phyloP scores from a whole-genome alignment of 2,888 invertebrate genomes.

The Cheilosia scutellata region DNA sequence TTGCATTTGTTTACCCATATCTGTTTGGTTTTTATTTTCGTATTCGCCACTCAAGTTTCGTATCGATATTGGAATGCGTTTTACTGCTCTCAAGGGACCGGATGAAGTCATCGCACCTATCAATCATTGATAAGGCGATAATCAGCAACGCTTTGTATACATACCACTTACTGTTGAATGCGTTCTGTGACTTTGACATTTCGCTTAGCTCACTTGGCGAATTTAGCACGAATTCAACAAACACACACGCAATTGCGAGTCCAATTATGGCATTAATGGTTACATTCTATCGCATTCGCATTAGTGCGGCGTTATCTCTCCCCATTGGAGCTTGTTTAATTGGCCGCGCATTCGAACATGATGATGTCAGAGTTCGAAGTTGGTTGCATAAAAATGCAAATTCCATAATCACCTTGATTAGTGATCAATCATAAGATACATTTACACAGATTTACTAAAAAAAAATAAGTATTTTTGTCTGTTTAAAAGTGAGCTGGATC shows the following conservation, averaged over 20 bases:
- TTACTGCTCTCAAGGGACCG: constrained; percentile 39
- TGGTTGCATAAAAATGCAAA: constrained; percentile 60
- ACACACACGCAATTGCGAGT: not conserved
- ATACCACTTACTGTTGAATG: constrained; percentile 15
- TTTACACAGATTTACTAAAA: constrained; percentile 7
- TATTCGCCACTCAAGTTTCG: constrained; percentile 24
- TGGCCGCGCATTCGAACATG: constrained; percentile 21
- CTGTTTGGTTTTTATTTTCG: constrained; percentile 11
- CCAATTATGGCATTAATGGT: constrained; percentile 1
- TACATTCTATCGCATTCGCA: not conserved
- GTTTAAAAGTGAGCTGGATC: constrained; percentile 15
- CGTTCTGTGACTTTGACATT: constrained; percentile 49
- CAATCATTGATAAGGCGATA: constrained; percentile 70
- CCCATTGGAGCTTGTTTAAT: constrained; percentile 13
- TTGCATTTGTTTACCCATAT: constrained; percentile 31
- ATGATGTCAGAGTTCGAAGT: constrained; percentile 46
- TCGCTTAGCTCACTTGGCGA: constrained; percentile 31
- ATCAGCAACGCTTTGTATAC: constrained; percentile 17
- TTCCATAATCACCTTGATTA: constrained; percentile 22
- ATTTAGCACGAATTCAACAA: constrained; percentile 34
- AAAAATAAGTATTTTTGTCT: constrained; percentile 3
- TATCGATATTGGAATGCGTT: constrained; percentile 60
- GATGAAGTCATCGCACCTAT: constrained; percentile 67
- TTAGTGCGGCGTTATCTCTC: constrained; percentile 31
- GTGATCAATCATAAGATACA: constrained; percentile 51